Evolutionary conservation across 2,888 invertebrate genomes (phyloP).

Genomic region (Scaptomyza flava): DNA sequence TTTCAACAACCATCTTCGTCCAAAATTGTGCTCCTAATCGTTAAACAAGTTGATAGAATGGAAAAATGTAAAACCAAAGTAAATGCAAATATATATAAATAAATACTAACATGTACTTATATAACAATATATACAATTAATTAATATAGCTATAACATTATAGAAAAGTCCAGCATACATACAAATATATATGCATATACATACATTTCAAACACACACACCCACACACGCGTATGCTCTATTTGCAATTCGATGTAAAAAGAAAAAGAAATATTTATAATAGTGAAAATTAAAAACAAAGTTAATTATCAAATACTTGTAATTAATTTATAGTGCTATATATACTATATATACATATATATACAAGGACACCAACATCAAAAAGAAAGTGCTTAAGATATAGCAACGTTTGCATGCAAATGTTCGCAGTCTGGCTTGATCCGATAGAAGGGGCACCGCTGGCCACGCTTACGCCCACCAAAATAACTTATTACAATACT

Average conservation of each 20-base stretch:
- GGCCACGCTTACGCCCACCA: slow-evolving; percentile 66
- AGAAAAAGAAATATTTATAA: slow-evolving; percentile 22
- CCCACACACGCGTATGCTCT: slow-evolving; percentile 34
- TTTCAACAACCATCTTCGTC: slow-evolving; percentile 77
- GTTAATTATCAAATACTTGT: slow-evolving; percentile 27
- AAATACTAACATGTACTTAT: slow-evolving; percentile 19
- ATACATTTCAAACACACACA: slow-evolving; percentile 24
- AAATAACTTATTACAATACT: slow-evolving; percentile 31
- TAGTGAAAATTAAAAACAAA: slow-evolving; percentile 16
- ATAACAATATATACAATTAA: slow-evolving; percentile 11
- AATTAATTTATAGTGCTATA: slow-evolving; percentile 20
- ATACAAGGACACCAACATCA: not conserved
- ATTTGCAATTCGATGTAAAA: slow-evolving; percentile 69
- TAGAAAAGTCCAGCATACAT: slow-evolving; percentile 16
- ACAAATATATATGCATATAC: slow-evolving; percentile 13
- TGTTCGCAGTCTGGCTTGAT: slow-evolving; percentile 46
- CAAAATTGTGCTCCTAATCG: slow-evolving; percentile 74
- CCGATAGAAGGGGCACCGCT: slow-evolving; percentile 41
- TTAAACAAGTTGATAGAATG: slow-evolving; percentile 69
- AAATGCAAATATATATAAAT: slow-evolving; percentile 35
- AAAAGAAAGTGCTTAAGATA: slow-evolving; percentile 30
- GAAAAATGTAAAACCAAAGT: slow-evolving; percentile 34
- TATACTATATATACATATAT: not conserved
- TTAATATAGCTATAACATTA: slow-evolving; percentile 20
- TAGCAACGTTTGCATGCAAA: slow-evolving; percentile 17